Conservation (phyloP, 2,888 invertebrate genomes). For the Pogonocherus hispidulus region DNA sequence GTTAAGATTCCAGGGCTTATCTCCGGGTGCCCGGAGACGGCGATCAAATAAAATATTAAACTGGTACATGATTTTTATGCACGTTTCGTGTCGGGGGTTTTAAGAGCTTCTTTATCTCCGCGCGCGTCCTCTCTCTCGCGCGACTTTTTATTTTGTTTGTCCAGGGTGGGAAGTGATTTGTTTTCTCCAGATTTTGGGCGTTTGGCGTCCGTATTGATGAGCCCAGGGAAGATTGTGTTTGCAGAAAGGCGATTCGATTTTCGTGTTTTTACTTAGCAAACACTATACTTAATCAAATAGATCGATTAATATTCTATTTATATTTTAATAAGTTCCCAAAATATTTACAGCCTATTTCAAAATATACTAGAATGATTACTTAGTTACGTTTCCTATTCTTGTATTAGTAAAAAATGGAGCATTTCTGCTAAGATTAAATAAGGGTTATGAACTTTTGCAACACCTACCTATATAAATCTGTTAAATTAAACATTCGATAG, state of each 20-base stretch:
- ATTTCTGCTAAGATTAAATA: no score
- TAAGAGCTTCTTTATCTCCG: conserved; percentile 56
- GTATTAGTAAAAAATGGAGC: no score
- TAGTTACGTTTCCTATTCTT: no score
- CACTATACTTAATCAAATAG: no score
- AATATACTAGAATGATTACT: no score
- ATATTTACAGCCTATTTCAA: no score
- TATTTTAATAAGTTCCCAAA: no score
- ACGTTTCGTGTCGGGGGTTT: conserved; percentile 67
- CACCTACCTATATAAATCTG: no score
- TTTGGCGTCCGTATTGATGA: conserved; percentile 13
- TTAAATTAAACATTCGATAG: no score
- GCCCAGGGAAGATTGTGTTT: conserved; percentile 1
- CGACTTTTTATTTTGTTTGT: conserved; percentile 50
- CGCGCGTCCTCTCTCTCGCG: conserved; percentile 32
- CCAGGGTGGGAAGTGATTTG: conserved; percentile 52
- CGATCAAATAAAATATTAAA: conserved; percentile 69
- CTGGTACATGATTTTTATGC: conserved; percentile 68
- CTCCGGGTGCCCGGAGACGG: conserved; percentile 62
- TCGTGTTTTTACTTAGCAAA: no score
- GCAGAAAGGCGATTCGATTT: neutral
- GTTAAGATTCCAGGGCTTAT: conserved; percentile 63
- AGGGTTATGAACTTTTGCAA: no score
- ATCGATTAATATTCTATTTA: no score
- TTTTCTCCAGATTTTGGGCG: conserved; percentile 28